Evolutionary conservation across 1,140 invertebrate genomes (phyloP).

Genomic region (Globodera ellingtonae): DNA sequence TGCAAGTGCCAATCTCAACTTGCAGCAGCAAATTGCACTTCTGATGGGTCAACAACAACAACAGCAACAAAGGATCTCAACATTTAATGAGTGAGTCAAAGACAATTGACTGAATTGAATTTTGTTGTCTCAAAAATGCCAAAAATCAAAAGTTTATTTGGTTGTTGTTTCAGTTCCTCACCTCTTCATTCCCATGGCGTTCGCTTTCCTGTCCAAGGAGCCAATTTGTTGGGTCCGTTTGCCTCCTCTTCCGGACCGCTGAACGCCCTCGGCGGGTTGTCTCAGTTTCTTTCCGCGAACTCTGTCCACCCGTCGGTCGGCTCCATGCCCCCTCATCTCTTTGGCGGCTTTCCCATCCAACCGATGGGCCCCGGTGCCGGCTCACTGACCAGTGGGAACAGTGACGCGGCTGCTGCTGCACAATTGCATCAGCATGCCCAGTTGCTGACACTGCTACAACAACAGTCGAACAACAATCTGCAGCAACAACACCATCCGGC

Average conservation of each 20-base stretch:
- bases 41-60: conserved; percentile 17
- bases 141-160: background rate
- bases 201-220: too few relatives aligned
- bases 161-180: background rate
- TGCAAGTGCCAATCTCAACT: background rate
- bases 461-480: conserved; percentile 7
- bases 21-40: conserved; percentile 18
- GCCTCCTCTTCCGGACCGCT: too few relatives aligned
- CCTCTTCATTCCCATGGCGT: too few relatives aligned
- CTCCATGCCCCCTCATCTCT: background rate
- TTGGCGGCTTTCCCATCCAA: conserved; percentile 28
- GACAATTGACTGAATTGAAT: background rate
- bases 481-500: background rate
- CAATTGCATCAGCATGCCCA: conserved; percentile 22
- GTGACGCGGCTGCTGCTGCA: conserved; percentile 15
- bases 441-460: conserved; percentile 3
- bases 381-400: conserved; percentile 24
- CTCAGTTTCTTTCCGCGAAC: background rate
- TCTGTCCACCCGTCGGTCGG: background rate
- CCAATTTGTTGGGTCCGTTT: too few relatives aligned
- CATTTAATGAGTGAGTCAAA: conserved; percentile 11
- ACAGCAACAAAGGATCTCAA: conserved; percentile 10
- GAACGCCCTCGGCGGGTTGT: background rate
- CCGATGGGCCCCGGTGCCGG: conserved; percentile 21
- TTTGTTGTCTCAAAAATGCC: background rate